Evolutionary conservation across 1,140 invertebrate genomes (phyloP).

Genomic region (Mycetomoellerius zeteki): DNA sequence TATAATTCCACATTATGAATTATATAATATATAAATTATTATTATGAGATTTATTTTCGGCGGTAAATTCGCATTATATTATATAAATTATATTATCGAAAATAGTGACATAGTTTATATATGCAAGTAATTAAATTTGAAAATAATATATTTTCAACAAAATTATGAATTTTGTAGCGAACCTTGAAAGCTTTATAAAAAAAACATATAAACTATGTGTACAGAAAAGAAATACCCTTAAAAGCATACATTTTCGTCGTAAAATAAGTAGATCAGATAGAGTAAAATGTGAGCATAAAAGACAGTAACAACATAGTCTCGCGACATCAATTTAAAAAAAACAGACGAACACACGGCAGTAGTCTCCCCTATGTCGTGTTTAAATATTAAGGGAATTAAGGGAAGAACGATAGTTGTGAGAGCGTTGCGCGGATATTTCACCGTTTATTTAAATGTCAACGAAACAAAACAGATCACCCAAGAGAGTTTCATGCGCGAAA

Average conservation of each 20-base stretch:
- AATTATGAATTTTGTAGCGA: neutral
- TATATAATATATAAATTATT: too few relatives aligned
- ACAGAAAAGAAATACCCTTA: neutral
- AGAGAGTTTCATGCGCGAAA: slow-evolving; percentile 11
- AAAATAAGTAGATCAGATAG: slow-evolving; percentile 1
- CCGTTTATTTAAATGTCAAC: slow-evolving; percentile 44
- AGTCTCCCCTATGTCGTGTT: slow-evolving; percentile 11
- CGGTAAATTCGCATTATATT: too few relatives aligned
- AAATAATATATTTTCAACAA: neutral
- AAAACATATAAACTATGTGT: neutral
- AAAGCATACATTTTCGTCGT: slow-evolving; percentile 1
- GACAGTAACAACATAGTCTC: neutral
- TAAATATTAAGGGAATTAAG: slow-evolving; percentile 40
- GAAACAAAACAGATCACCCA: slow-evolving; percentile 24
- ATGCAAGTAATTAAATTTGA: neutral
- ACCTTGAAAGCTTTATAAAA: neutral
- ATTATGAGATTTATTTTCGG: too few relatives aligned
- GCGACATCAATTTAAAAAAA: slow-evolving; percentile 25
- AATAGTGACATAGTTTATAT: neutral
- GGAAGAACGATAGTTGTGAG: slow-evolving; percentile 15
- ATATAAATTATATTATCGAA: too few relatives aligned
- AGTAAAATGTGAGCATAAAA: neutral
- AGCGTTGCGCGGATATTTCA: neutral
- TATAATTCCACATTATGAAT: neutral
- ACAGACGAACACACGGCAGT: neutral